Base-by-base conservation (phyloP, 2,797 vertebrate genomes). In the Acanthopagrus latus region DNA sequence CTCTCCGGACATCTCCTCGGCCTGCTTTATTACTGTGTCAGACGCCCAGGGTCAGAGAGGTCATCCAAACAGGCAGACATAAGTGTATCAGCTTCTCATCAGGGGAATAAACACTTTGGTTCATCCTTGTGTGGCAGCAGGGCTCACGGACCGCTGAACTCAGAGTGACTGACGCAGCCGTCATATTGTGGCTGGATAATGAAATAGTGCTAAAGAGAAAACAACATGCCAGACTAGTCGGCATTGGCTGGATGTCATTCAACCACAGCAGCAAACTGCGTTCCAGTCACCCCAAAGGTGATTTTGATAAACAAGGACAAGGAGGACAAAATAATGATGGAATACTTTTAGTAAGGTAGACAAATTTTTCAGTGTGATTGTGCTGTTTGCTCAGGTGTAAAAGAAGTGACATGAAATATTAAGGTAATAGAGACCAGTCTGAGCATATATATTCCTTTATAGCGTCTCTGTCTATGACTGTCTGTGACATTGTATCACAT, bases 271-370 rank as follows among this genome's bases (percentile, higher is more conserved):
- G 75, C 75, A 85, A 81, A 86, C 74, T 57, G 73, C 62, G 84
- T 88, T 78, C 44, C 73, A 71, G 76, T 83, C 76, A 81, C 84
- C 85, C 9, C 27, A 20, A 59, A 83, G 86, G 83, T 81, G 77
- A 78, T 81, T 88, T 74, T 62, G 64, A 76, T 71, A 72, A 38
- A 72, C 67, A 87, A 88, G 85, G 83, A 74, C 81, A 72, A 65
- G 64, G 71, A 86, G 80, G 87, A 73, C 83, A 59, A 55, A 64
- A 29, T 79, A 58, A 65, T 59, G 23, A 50, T 29, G 43, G 25
- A 57, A 59, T 54, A 51, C 41, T 80, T 84, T 80, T 2, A 71
- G 52, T 23, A 46, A 67, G 54, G 65, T n/a, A 1, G n/a, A 48
- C 43, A 29, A 72, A 56, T 64, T 74, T 83, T 70, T 72, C 65